Percentiles rank a stretch among this genome's conserved stretches.
phyloP scores from a whole-genome alignment of 2,888 invertebrate genomes.

The Sinhomidia bicolor region DNA sequence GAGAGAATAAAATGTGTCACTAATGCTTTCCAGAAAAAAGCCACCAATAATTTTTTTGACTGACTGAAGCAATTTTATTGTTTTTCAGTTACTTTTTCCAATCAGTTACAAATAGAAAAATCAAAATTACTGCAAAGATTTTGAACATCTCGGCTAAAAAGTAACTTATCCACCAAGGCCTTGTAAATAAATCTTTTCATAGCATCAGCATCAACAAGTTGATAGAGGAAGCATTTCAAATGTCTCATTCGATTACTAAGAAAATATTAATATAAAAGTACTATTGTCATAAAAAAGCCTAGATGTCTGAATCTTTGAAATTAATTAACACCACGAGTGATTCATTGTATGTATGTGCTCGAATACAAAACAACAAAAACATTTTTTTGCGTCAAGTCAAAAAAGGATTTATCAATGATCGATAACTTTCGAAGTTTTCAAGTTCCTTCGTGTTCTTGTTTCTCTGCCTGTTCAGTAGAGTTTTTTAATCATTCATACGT shows the following conservation, averaged over 20 bases:
- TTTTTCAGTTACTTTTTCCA: constrained; percentile 49
- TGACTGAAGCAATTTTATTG: constrained; percentile 62
- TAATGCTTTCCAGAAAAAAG: too few species aligned
- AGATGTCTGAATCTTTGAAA: not conserved
- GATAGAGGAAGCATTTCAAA: too few species aligned
- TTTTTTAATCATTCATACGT: not conserved
- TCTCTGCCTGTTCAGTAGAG: not conserved
- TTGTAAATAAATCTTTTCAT: too few species aligned
- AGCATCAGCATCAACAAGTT: too few species aligned
- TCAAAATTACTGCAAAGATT: constrained; percentile 36
- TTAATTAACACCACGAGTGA: not conserved
- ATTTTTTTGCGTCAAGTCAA: constrained; percentile 51
- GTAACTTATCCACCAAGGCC: not conserved
- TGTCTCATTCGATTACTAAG: too few species aligned
- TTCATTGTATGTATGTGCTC: not conserved
- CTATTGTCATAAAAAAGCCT: too few species aligned
- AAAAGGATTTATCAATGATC: constrained; percentile 43
- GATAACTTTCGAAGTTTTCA: constrained; percentile 5
- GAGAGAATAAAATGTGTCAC: too few species aligned
- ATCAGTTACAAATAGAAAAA: constrained; percentile 25
- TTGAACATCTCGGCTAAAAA: not conserved
- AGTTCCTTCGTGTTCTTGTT: not conserved
- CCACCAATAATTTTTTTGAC: too few species aligned
- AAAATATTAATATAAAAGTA: too few species aligned
- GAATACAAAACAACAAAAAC: not conserved